Base-by-base conservation (phyloP, 2,113 vertebrate genomes). In the Thalassarche chlororhynchos region DNA sequence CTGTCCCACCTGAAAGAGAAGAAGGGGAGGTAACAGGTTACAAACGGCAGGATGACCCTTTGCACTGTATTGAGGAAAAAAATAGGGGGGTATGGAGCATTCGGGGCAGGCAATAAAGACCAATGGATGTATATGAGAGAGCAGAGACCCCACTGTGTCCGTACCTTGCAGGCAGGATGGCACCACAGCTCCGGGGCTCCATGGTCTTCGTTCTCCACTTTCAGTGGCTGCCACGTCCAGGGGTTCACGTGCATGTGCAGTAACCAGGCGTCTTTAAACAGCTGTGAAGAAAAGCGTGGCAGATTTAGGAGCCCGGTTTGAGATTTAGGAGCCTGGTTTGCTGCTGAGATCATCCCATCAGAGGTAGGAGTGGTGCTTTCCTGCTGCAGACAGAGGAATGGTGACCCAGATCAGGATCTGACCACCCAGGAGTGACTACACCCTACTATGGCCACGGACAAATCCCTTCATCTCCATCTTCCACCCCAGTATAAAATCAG, bases 101-200 rank as follows among this genome's bases (percentile, higher is more conserved):
- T 74, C 17, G 4, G 47, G 82, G 85, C 20, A 12, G 60, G 69
- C 12, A 9, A 32, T 14, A 6, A n/a, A 34, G 70, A 10, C 8
- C 32, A 12, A 10, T 0, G 16, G 85, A 4, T 23, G 23, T 1
- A 25, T 9, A 12, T 0, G 47, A 42, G 57, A 36, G 25, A 60
- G 11, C 26, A 10, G 88, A 86, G 64, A 32, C 7, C 32, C 55
- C 10, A 3, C 29, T 0, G 23, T 2, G 2, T 9, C 60, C 31
- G 0, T 94, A 99, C 99, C 98, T 99, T 98, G 97, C 99, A 99
- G 4, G 99, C 99, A 3, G 99, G 99, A 81, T 99, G 99, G 90
- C 99, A 99, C 99, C 99, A 99, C 46, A 99, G 98, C 82, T 99
- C 99, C 0, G 99, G 99, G 29, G 99, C 99, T 19, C 99, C 99